These are phyloP conservation scores for Xestia sexstrigata DNA, from an alignment of 2,888 invertebrate species.

Conservation along the genomic window DNA sequence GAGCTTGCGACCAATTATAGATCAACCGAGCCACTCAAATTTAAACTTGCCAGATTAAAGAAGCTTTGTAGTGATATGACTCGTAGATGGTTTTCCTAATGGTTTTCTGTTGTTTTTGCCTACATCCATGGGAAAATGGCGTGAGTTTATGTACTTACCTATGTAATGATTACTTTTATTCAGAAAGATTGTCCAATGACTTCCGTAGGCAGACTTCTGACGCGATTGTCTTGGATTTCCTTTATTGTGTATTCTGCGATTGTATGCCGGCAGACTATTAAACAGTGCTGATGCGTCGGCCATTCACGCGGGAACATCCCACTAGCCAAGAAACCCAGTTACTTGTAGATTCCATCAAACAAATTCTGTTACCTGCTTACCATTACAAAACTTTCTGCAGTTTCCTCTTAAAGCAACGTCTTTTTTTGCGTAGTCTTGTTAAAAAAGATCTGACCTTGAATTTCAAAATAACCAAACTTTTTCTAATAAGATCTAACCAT, in stretches of 20 bases:
- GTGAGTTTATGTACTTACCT: background rate
- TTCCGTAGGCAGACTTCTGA: constrained; percentile 17
- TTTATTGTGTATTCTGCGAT: constrained; percentile 21
- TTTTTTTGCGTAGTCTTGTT: background rate
- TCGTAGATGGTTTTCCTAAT: background rate
- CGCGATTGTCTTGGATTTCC: constrained; percentile 22
- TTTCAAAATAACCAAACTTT: background rate
- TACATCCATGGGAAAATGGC: background rate
- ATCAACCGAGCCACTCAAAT: background rate
- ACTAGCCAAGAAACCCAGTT: constrained; percentile 30
- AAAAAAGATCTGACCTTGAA: background rate
- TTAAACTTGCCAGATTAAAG: background rate
- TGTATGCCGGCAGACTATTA: constrained; percentile 25
- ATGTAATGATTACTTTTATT: background rate
- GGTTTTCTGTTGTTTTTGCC: background rate
- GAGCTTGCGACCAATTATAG: background rate
- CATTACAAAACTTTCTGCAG: background rate
- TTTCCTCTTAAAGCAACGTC: constrained; percentile 13
- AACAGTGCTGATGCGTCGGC: background rate
- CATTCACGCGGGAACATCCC: constrained; percentile 47
- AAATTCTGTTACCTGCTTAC: background rate
- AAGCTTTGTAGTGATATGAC: background rate
- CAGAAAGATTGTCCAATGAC: constrained; percentile 16
- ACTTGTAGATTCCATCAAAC: constrained; percentile 32
- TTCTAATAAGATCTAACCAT: background rate